Evolutionary conservation across 2,113 vertebrate species (phyloP), one percentile per base, ranked within the genome.

Genomic region (Cromileptes altivelis): DNA sequence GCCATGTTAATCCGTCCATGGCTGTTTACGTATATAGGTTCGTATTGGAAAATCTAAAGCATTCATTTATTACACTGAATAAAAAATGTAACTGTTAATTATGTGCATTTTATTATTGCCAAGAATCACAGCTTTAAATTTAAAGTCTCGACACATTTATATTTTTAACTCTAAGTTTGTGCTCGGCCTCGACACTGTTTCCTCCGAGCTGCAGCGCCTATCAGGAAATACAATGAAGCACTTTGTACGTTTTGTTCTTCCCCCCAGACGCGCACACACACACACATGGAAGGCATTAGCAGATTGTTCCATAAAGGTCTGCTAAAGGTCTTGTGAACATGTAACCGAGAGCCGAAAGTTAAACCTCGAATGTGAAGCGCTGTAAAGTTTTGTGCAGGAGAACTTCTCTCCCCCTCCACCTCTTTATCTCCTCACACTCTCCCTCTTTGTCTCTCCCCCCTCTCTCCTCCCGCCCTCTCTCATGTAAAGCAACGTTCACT

Each of bases 231-330:
- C 87, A 93, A 88, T 82, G 75, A 80, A 50, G 61, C 70, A 78
- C 89, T 89, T 76, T 90, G 86, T 91, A 87, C 81, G 72, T 84
- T 42, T 25, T 50, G 70, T 60, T 49, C 62, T 12, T 19, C 47
- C 10, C 30, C 14, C 12, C 4, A 5, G 27, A 27, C 27, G 27
- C 68, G 56, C 72, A 45, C 73, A 73, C 56, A 58, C 57, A 42
- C 45, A 82, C 85, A 82, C 52, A 56, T 75, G 84, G 84, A 86
- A 86, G n/a, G 25, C 80, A 86, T 89, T 86, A 89, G 64, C 73
- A 42, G 45, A 77, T 63, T 75, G 75, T 82, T 79, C 79, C 75
- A 82, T 75, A 14, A 30, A 61, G 73, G 78, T 78, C 78, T 52
- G 72, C 78, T 79, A 47, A 88, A 85, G 75, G 83, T 80, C 79